Percentiles rank a stretch among this genome's conserved stretches.
These are phyloP conservation scores for Tenthredo scrophulariae DNA, from an alignment of 2,888 invertebrate genomes.

Conservation along the genomic window DNA sequence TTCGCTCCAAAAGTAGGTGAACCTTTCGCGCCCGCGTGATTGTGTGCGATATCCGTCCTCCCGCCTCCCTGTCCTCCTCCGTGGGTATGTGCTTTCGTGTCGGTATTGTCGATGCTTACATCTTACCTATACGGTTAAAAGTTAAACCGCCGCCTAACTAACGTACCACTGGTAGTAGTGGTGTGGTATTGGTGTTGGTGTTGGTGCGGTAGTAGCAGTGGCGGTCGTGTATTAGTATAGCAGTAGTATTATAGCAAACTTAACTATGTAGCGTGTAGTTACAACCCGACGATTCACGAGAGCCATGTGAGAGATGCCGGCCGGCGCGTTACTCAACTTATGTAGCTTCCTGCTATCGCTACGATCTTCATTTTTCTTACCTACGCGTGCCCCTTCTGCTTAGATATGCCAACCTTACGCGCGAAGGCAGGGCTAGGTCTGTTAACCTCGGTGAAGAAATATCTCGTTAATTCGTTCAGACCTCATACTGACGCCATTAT, in stretches of 20 bases:
- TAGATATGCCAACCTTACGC: slow-evolving; percentile 26
- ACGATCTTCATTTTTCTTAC: slow-evolving; percentile 39
- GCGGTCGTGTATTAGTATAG: background rate
- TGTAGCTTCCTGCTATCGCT: slow-evolving; percentile 25
- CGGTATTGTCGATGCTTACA: slow-evolving; percentile 24
- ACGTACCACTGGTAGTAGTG: background rate
- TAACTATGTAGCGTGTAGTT: slow-evolving; percentile 6
- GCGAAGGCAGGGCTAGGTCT: slow-evolving; percentile 18
- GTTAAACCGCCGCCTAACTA: slow-evolving; percentile 48
- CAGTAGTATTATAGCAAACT: slow-evolving; percentile 10
- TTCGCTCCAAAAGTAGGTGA: slow-evolving; percentile 50
- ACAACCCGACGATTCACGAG: slow-evolving; percentile 7
- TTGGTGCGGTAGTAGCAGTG: background rate
- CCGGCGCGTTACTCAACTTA: slow-evolving; percentile 49
- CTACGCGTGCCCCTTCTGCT: slow-evolving; percentile 2
- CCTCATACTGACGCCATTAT: slow-evolving; percentile 41
- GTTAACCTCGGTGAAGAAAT: slow-evolving; percentile 35
- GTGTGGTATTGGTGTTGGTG: background rate
- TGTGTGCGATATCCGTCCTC: slow-evolving; percentile 53
- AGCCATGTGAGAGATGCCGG: slow-evolving; percentile 53
- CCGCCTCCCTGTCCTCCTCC: background rate
- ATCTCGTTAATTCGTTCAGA: slow-evolving; percentile 40
- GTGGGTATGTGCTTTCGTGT: slow-evolving; percentile 22
- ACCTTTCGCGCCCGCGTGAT: slow-evolving; percentile 50
- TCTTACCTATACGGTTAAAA: slow-evolving; percentile 38